Percentiles rank a stretch among this genome's conserved stretches.
These are phyloP conservation scores for Pyrochroa serraticornis DNA, from an alignment of 2,888 invertebrate species.

Conservation along the genomic window DNA sequence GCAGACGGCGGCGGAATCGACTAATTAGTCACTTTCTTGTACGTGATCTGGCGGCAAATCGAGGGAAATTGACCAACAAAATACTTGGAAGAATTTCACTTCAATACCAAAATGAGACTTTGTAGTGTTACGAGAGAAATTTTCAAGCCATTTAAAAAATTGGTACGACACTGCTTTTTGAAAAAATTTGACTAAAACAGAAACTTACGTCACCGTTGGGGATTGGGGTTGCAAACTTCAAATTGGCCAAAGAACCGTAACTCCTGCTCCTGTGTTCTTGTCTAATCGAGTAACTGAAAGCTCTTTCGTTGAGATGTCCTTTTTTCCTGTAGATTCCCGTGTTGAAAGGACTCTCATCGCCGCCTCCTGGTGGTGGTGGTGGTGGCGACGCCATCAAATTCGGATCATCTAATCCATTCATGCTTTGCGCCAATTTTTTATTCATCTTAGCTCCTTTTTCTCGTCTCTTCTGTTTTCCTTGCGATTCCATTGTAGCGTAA, in stretches of 20 bases:
- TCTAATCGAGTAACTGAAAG: slow-evolving; percentile 91
- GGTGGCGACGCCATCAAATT: slow-evolving; percentile 46
- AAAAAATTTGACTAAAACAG: too few species aligned
- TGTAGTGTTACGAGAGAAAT: background rate
- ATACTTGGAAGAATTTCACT: too few species aligned
- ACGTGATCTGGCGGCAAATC: slow-evolving; percentile 9
- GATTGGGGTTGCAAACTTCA: slow-evolving; percentile 83
- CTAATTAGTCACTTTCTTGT: slow-evolving; percentile 11
- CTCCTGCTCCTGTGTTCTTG: slow-evolving; percentile 93
- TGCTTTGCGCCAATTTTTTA: slow-evolving; percentile 71
- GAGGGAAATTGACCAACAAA: slow-evolving; percentile 5
- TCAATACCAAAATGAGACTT: background rate
- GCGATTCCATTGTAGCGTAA: slow-evolving; percentile 62
- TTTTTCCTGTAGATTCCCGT: slow-evolving; percentile 90
- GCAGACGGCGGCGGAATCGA: too few species aligned
- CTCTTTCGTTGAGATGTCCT: slow-evolving; percentile 90
- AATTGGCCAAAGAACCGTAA: slow-evolving; percentile 88
- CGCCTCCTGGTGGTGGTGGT: slow-evolving; percentile 33
- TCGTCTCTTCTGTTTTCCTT: slow-evolving; percentile 63
- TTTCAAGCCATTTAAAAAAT: background rate
- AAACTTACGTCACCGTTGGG: slow-evolving; percentile 57
- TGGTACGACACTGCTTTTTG: too few species aligned
- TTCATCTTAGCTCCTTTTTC: slow-evolving; percentile 62
- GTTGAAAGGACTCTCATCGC: slow-evolving; percentile 68
- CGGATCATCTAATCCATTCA: slow-evolving; percentile 66